Evolutionary conservation across 2,113 vertebrate species (phyloP), one percentile per base, ranked within the genome.

Genomic region (Ctenodactylus gundi): DNA sequence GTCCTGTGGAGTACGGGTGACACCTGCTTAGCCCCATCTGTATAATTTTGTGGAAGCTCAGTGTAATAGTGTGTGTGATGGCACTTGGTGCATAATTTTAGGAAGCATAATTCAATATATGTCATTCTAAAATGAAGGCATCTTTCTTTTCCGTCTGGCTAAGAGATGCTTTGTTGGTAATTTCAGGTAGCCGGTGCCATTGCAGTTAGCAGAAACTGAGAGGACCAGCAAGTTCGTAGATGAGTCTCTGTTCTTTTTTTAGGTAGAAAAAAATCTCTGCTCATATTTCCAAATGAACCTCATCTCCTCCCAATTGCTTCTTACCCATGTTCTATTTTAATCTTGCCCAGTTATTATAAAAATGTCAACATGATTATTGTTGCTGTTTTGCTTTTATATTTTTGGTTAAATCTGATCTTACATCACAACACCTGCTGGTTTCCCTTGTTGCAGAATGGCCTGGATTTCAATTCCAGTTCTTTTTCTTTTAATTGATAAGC

Each of bases 241-340:
- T 80, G 80, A 97, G 51, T 58, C 80, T 91, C 41, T 25, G 91
- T 68, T 90, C 94, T 95, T 97, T 96, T 96, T 96, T 91, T 95
- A 95, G 95, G 91, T 29, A 89, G 89, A 96, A 95, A 91, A 96
- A 95, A 91, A 93, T 81, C 70, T 96, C 93, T 77, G 41, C 86
- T 97, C 93, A 87, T 91, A 76, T 96, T 96, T 96, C 96, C 55
- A 46, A 91, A 81, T 89, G 70, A 86, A 84, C 51, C 29, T 91
- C 88, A 90, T 95, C 90, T 96, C 93, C 84, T 96, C 81, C 41
- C 62, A 75, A 76, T 62, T 76, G 82, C 73, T 92, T 36, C 53
- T 77, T 94, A 82, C 39, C 49, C 73, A 80, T 60, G 49, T 88
- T 68, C 92, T 97, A 96, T 95, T 97, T 97, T 92, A 77, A 85